Base-by-base conservation (phyloP, 2,888 invertebrate species). In the Scaeva pyrastri region DNA sequence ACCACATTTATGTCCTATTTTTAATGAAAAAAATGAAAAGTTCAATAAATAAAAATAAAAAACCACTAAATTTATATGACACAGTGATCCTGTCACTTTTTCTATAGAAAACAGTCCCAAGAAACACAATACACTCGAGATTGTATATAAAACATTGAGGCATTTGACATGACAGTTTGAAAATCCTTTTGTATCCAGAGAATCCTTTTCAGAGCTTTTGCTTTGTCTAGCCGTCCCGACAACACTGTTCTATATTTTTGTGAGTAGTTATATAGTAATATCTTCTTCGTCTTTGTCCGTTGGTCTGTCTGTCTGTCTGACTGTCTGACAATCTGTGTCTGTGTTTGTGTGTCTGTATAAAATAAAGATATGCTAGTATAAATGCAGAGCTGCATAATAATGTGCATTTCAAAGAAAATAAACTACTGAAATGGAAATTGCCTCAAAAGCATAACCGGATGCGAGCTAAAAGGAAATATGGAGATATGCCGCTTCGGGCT, bases 401-500 rank as follows among this genome's bases (percentile, higher is more conserved):
- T 77, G 78, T 83, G 83, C 83, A 83, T 73, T 60, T 70, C 73
- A 78, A 74, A 62, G 78, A 83, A 83, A 83, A 83, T 77, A 83
- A 78, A 83, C 83, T 78, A 78, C 83, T 73, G 74, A 79, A 79
- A 84, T 84, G 74, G 79, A 84, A 84, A 84, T 84, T 84, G 79
- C 83, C 83, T 84, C 70, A 78, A 74, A 78, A 74, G 83, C 83
- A 84, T 84, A 84, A 84, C 83, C 83, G 83, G 73, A 84, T 79
- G 79, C 79, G n/a, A n/a, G 74, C 83, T 71, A 66, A 75, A 79
- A 84, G 79, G 71, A 79, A 79, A 74, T 74, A 84, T 79, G 78
- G 79, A 79, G 70, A 84, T 84, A 72, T 48, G 68, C 73, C 72
- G 71, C 72, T 72, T 36, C 45, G 10, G 21, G 21, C 16, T 43